Base-by-base conservation (phyloP, 2,888 invertebrate genomes). In the Amaurobius ferox region DNA sequence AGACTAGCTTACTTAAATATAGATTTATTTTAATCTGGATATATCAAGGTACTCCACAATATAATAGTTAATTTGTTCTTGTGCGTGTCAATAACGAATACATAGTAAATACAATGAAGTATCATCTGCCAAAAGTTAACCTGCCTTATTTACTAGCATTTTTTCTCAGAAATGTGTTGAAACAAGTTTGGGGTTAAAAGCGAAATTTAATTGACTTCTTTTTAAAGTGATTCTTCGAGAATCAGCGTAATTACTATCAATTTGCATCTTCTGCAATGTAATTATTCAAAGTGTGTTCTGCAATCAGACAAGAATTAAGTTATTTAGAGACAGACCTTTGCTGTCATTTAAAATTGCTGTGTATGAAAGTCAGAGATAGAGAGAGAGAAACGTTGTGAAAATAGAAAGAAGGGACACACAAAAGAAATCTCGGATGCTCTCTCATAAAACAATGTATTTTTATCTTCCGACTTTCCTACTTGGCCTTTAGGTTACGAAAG, bases 371-470 rank as follows among this genome's bases (percentile, higher is more conserved):
- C 13, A 9, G 9, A 35, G 35, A 35, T 35, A 9, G 35, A 9
- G 16, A 44, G 16, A 44, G 16, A 44, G 16, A 13, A 44, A 16
- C n/a, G 16, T 16, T 16, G 16, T 44, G 44, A 16, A 44, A 44
- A 44, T 64, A 19, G 40, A n/a, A 28, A 5, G 23, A 40, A 23
- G 16, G 13, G 26, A 73, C 62, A 32, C 13, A 39, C 44, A 44
- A 44, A 16, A 2, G 16, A 44, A 16, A 7, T 35, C 5, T 35
- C 44, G 6, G 44, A 44, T 44, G 44, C 23, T 1, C 23, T 55
- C 64, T 64, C 76, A 76, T 44, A 67, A 76, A 76, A 76, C 66
- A 76, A 67, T 76, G 48, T 67, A 26, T 76, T 30, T 28, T 16
- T 16, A 29, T 64, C n/a, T 64, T 30, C 19, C 6, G 16, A 44